phyloP scores from a whole-genome alignment of 2,888 invertebrate species.

The Tolmerus cingulatus region DNA sequence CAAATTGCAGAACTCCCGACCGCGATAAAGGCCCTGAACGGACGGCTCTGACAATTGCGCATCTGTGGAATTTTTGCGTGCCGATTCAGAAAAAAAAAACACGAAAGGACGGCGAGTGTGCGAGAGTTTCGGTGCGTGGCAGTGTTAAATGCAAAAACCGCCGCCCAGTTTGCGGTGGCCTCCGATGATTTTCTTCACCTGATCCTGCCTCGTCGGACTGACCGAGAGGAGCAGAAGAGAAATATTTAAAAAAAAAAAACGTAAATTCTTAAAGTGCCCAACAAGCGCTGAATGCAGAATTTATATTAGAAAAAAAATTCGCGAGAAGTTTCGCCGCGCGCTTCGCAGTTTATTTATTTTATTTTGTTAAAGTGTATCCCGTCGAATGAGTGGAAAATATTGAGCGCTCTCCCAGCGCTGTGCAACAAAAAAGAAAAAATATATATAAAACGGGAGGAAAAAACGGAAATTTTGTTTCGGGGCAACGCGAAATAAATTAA shows the following conservation, averaged over 20 bases:
- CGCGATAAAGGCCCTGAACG: background rate
- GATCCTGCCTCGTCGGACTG: background rate
- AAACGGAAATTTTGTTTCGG: background rate
- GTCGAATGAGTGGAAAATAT: background rate
- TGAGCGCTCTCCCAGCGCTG: background rate
- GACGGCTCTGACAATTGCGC: background rate
- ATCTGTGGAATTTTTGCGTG: background rate
- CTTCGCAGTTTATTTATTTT: background rate
- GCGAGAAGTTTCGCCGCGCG: background rate
- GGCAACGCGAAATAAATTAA: background rate
- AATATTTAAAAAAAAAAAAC: background rate
- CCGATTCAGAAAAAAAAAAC: background rate
- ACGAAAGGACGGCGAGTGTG: background rate
- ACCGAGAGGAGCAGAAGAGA: background rate
- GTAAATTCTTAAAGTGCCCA: background rate
- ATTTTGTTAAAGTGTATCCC: background rate
- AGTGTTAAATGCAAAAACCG: background rate
- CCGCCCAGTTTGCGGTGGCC: background rate
- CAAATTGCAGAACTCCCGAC: background rate
- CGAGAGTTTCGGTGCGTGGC: background rate
- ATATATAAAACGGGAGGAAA: background rate
- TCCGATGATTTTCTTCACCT: background rate
- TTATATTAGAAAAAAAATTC: background rate
- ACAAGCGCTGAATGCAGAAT: background rate
- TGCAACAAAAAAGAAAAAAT: background rate